phyloP scores from a whole-genome alignment of 2,888 invertebrate species.

The Heliconius sara region DNA sequence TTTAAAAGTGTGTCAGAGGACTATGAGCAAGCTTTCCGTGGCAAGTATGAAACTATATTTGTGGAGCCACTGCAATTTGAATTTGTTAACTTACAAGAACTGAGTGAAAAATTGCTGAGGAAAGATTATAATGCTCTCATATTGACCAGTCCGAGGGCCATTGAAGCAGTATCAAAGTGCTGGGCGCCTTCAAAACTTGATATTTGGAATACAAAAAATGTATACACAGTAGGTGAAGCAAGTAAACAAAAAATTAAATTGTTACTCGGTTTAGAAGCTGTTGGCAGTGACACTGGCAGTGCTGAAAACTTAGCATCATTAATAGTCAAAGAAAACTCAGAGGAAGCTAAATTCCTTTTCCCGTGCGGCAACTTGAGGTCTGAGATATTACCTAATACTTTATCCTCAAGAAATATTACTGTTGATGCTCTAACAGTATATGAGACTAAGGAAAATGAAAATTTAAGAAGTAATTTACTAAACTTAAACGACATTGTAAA shows the following conservation, averaged over 20 bases:
- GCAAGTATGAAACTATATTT: conserved; percentile 66
- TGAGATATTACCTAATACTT: conserved; percentile 63
- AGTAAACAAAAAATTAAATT: conserved; percentile 64
- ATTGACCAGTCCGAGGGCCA: conserved; percentile 72
- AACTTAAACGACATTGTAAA: conserved; percentile 57
- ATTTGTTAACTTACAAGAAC: conserved; percentile 55
- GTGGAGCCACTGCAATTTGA: conserved; percentile 75
- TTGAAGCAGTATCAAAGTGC: conserved; percentile 68
- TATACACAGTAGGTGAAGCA: conserved; percentile 72
- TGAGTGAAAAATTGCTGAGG: conserved; percentile 58
- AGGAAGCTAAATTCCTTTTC: conserved; percentile 65
- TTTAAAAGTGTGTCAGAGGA: conserved; percentile 76
- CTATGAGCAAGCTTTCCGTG: conserved; percentile 66
- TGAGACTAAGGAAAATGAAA: conserved; percentile 73
- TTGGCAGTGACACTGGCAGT: conserved; percentile 66
- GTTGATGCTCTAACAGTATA: conserved; percentile 72
- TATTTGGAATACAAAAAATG: conserved; percentile 64
- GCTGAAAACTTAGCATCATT: conserved; percentile 68
- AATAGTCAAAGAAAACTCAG: conserved; percentile 62
- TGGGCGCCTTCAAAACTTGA: conserved; percentile 72
- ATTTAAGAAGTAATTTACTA: conserved; percentile 63
- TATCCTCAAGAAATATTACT: conserved; percentile 57
- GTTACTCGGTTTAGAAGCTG: conserved; percentile 66
- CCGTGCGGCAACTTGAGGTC: conserved; percentile 74
- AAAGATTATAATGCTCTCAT: conserved; percentile 65